A percentile compares a stretch with the other conserved stretches of the same genome.
These are phyloP conservation scores for Beroe ovata DNA, from an alignment of 37 sponge, comb jelly and placozoan genomes.

Conservation along the genomic window DNA sequence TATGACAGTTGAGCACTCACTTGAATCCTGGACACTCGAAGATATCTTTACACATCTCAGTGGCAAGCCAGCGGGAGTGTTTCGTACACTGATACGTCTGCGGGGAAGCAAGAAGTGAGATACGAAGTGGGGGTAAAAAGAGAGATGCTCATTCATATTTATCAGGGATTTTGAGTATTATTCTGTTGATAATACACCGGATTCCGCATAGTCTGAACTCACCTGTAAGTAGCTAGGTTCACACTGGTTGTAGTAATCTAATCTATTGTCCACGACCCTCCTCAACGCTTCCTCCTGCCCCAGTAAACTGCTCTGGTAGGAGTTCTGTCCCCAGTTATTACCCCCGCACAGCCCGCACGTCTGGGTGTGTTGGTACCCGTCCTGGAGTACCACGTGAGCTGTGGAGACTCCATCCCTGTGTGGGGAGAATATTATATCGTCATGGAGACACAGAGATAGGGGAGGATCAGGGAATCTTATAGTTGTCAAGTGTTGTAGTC, in stretches of 20 bases:
- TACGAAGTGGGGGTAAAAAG: no score
- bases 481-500: no score
- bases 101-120: not conserved
- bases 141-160: no score
- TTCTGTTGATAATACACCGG: no score
- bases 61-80: not conserved
- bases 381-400: slow-evolving; percentile 51
- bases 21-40: slow-evolving; percentile 27
- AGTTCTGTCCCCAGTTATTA: slow-evolving; percentile 29
- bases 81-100: slow-evolving; percentile 48
- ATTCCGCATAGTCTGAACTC: no score
- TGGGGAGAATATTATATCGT: no score
- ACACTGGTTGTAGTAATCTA: slow-evolving; percentile 34
- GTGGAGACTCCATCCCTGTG: slow-evolving; percentile 32
- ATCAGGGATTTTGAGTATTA: no score
- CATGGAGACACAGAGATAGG: no score
- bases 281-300: slow-evolving; percentile 46
- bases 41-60: slow-evolving; percentile 54
- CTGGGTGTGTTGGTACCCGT: not conserved
- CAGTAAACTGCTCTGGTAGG: slow-evolving; percentile 29
- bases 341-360: slow-evolving; percentile 57
- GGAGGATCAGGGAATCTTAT: no score
- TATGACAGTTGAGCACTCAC: no score
- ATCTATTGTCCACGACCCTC: slow-evolving; percentile 54
- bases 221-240: slow-evolving; percentile 58